Evolutionary conservation across 2,888 invertebrate genomes (phyloP).

Genomic region (Tenthredo amoena): DNA sequence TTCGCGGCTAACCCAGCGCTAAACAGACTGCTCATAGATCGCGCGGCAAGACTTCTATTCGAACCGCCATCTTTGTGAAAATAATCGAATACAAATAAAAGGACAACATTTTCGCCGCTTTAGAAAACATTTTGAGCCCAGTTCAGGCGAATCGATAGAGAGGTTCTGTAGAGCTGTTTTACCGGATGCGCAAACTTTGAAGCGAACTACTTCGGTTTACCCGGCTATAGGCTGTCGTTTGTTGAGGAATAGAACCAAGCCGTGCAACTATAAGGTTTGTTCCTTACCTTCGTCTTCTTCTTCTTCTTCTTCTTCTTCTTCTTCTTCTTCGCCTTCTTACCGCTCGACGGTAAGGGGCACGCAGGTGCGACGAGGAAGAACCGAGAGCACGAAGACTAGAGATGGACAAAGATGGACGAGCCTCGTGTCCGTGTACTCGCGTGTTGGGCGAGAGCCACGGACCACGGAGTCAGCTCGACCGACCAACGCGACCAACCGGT

Average conservation of each 20-base stretch:
- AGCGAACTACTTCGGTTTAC: conserved; percentile 31
- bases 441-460: conserved; percentile 71
- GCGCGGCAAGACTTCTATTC: neutral
- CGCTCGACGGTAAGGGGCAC: conserved; percentile 43
- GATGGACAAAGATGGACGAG: conserved; percentile 28
- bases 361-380: conserved; percentile 52
- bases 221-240: conserved; percentile 28
- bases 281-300: conserved; percentile 37
- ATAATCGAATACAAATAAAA: neutral
- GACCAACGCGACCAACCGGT: conserved; percentile 77
- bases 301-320: conserved; percentile 34
- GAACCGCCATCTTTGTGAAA: conserved; percentile 10
- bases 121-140: neutral
- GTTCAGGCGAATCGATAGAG: conserved; percentile 11
- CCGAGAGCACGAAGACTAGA: conserved; percentile 34
- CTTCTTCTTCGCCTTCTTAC: conserved; percentile 29
- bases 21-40: neutral
- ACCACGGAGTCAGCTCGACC: conserved; percentile 75
- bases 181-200: conserved; percentile 31
- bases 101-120: neutral
- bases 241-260: conserved; percentile 44
- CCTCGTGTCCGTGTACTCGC: conserved; percentile 60
- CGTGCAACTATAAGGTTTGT: conserved; percentile 44
- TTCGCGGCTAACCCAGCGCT: neutral
- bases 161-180: conserved; percentile 13